A percentile compares a stretch with the other conserved stretches of the same genome.
Evolutionary conservation across 1,140 invertebrate genomes (phyloP).

Genomic region (Hesperophylax magnus): DNA sequence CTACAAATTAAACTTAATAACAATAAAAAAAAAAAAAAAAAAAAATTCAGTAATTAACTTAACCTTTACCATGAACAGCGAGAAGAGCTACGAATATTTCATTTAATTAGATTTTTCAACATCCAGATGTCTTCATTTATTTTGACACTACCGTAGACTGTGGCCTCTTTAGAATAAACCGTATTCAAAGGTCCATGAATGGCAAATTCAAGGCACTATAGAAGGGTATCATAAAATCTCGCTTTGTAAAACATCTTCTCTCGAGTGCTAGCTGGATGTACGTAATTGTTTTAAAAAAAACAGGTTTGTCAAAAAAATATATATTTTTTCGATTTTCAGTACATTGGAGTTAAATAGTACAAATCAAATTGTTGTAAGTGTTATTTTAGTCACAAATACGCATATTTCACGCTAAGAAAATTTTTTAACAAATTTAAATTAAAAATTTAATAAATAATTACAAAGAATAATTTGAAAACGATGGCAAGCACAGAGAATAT

Average conservation of each 20-base stretch:
- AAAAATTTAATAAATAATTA: slow-evolving; percentile 3
- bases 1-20: too few relatives aligned
- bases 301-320: too few relatives aligned
- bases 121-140: slow-evolving; percentile 43
- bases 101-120: slow-evolving; percentile 42
- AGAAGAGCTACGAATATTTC: slow-evolving; percentile 22
- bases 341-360: too few relatives aligned
- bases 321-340: too few relatives aligned
- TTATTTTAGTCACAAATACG: too few relatives aligned
- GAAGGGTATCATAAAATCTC: slow-evolving; percentile 20
- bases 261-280: slow-evolving; percentile 14
- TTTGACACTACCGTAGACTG: slow-evolving; percentile 16
- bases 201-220: slow-evolving; percentile 6
- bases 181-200: slow-evolving; percentile 32
- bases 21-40: too few relatives aligned
- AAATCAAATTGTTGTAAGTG: too few relatives aligned
- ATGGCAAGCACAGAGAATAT: not conserved
- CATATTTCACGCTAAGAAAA: not conserved
- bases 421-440: not conserved
- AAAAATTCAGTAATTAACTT: slow-evolving; percentile 39
- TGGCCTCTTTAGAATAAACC: slow-evolving; percentile 39
- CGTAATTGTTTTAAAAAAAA: too few relatives aligned
- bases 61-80: slow-evolving; percentile 36
- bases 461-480: slow-evolving; percentile 12
- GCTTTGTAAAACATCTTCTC: slow-evolving; percentile 29